These are phyloP conservation scores for Flabesymbios commensalis DNA, from an alignment of 2,888 invertebrate species.

Conservation along the genomic window DNA sequence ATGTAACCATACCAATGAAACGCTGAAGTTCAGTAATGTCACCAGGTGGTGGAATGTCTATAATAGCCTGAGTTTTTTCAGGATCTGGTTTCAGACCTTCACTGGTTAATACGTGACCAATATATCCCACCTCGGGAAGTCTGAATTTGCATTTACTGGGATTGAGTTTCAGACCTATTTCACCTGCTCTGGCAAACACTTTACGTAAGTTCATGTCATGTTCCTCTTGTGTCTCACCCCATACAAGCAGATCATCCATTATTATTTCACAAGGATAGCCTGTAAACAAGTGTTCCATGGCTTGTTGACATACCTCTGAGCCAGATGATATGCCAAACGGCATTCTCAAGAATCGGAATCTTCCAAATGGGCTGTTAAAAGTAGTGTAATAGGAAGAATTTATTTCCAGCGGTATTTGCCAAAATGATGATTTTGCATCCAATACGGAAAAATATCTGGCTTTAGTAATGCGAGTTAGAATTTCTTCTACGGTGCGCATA, in stretches of 20 bases:
- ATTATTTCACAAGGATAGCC: slow-evolving; percentile 18
- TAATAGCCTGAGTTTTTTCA: slow-evolving; percentile 22
- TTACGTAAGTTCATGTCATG: slow-evolving; percentile 5
- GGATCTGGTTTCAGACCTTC: slow-evolving; percentile 25
- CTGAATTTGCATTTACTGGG: too few relatives aligned
- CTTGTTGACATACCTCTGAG: slow-evolving; percentile 32
- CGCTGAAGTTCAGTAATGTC: neutral
- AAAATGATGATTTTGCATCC: slow-evolving; percentile 31
- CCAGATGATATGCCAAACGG: slow-evolving; percentile 35
- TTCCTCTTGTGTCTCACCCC: neutral
- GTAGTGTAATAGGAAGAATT: slow-evolving; percentile 31
- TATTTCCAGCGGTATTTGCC: slow-evolving; percentile 34
- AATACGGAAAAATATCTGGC: slow-evolving; percentile 32
- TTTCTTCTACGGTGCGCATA: slow-evolving; percentile 13
- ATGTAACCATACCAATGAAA: slow-evolving; percentile 31
- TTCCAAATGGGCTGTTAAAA: slow-evolving; percentile 34
- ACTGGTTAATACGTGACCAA: slow-evolving; percentile 1
- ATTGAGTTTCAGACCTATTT: too few relatives aligned
- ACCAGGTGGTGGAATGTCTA: slow-evolving; percentile 22
- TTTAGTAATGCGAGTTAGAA: slow-evolving; percentile 28
- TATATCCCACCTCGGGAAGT: neutral
- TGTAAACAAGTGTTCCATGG: slow-evolving; percentile 29
- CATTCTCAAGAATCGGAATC: slow-evolving; percentile 34
- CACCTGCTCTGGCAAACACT: neutral
- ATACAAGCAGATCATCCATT: slow-evolving; percentile 4